Conservation (phyloP, 1,140 invertebrate species). For the Lordiphosa clarofinis region DNA sequence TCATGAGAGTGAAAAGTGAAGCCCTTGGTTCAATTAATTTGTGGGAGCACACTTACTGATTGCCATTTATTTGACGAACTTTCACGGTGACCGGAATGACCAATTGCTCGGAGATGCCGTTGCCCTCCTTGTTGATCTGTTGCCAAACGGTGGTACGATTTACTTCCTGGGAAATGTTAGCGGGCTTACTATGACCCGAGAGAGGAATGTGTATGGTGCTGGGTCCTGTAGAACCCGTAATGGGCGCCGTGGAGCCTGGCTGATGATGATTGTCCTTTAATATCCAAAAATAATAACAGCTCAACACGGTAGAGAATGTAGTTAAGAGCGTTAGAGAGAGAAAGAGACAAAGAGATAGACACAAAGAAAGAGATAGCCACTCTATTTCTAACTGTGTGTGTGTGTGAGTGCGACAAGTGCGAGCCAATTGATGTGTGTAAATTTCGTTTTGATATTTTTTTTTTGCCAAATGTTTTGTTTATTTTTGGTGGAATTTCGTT, state of each 20-base stretch:
- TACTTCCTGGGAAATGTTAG: slow-evolving; percentile 96
- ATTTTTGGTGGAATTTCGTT: slow-evolving; percentile 34
- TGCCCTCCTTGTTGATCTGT: slow-evolving; percentile 85
- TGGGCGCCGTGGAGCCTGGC: slow-evolving; percentile 42
- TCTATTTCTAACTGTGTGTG: slow-evolving; percentile 15
- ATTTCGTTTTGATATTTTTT: slow-evolving; percentile 18
- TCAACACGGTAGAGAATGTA: slow-evolving; percentile 20
- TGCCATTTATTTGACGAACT: slow-evolving; percentile 75
- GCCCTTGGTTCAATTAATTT: not conserved
- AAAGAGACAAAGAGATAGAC: slow-evolving; percentile 24
- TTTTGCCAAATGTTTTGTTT: slow-evolving; percentile 54
- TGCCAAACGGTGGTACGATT: slow-evolving; percentile 97
- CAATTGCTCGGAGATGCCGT: slow-evolving; percentile 65
- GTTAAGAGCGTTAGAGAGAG: slow-evolving; percentile 17
- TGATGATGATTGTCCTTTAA: slow-evolving; percentile 74
- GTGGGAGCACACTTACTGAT: slow-evolving; percentile 65
- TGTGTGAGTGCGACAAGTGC: slow-evolving; percentile 11
- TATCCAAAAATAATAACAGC: slow-evolving; percentile 47
- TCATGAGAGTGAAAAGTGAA: not conserved
- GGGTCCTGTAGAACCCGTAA: slow-evolving; percentile 53
- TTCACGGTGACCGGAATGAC: slow-evolving; percentile 69
- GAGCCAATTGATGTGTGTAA: slow-evolving; percentile 42
- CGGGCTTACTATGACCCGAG: slow-evolving; percentile 81
- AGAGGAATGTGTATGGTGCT: slow-evolving; percentile 82
- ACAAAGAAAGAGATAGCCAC: slow-evolving; percentile 15